Conservation (phyloP, 37 sponge, comb jelly and placozoan species). For the Hexactinellida sp. region DNA sequence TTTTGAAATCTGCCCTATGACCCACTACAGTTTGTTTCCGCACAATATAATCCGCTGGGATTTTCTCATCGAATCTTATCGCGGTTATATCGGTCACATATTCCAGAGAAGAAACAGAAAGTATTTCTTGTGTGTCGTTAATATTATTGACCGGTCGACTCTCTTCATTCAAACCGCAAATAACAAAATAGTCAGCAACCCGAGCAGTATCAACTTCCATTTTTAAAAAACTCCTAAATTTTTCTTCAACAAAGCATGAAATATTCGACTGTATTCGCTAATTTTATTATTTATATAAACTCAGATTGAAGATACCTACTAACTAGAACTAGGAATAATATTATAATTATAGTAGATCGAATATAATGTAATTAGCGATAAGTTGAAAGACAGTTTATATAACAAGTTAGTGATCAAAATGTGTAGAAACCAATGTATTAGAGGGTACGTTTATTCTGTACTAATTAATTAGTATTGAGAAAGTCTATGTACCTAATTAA, state of each 20-base stretch:
- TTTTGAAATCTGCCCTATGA: neutral
- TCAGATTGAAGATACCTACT: too few species aligned
- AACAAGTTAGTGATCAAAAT: too few species aligned
- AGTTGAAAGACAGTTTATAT: too few species aligned
- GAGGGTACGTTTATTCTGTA: too few species aligned
- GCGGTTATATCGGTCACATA: neutral
- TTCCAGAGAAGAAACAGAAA: neutral
- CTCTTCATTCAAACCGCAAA: neutral
- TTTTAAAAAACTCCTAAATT: neutral
- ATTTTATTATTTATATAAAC: too few species aligned
- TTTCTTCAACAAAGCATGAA: neutral
- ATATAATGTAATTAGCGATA: too few species aligned
- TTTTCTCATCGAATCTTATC: neutral
- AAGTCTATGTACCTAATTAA: too few species aligned
- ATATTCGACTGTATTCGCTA: too few species aligned
- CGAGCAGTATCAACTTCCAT: neutral
- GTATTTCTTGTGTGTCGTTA: neutral
- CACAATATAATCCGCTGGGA: neutral
- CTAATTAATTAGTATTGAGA: too few species aligned
- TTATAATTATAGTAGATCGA: too few species aligned
- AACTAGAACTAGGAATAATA: too few species aligned
- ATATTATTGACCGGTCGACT: neutral
- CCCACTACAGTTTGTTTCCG: neutral
- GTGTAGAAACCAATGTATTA: too few species aligned
- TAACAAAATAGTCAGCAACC: neutral